Conservation (phyloP, 1,140 invertebrate species). For the Drosophila truncata region DNA sequence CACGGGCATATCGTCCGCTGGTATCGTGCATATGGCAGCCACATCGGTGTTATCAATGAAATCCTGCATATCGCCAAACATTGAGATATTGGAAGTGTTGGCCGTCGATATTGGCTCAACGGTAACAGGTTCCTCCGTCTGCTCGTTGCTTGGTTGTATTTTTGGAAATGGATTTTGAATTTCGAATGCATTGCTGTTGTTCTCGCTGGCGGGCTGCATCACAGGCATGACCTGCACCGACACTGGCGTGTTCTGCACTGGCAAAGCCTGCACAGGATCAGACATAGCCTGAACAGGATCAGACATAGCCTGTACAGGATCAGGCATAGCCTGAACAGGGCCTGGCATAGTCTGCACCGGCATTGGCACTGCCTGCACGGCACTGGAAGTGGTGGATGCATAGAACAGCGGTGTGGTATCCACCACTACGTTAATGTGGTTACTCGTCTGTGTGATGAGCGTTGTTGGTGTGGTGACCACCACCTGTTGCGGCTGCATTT, state of each 20-base stretch:
- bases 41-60: constrained; percentile 75
- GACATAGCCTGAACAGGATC: neutral
- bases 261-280: neutral
- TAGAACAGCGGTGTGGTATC: constrained; percentile 66
- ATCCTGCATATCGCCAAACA: constrained; percentile 74
- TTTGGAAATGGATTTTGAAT: constrained; percentile 46
- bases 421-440: constrained; percentile 57
- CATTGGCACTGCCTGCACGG: neutral
- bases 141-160: constrained; percentile 14
- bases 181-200: constrained; percentile 22
- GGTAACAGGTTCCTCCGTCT: constrained; percentile 5
- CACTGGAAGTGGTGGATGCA: constrained; percentile 19
- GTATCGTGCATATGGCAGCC: constrained; percentile 73
- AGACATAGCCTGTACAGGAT: neutral
- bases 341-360: neutral
- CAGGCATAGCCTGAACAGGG: neutral
- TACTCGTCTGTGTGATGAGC: constrained; percentile 30
- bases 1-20: constrained; percentile 71
- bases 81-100: constrained; percentile 33
- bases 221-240: neutral
- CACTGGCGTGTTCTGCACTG: neutral
- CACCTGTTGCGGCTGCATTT: constrained; percentile 10
- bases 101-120: constrained; percentile 12
- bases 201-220: neutral
- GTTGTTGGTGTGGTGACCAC: constrained; percentile 34